Evolutionary conservation across 2,113 vertebrate species (phyloP), one percentile per base, ranked within the genome.

Genomic region (Toxotes chatareus): DNA sequence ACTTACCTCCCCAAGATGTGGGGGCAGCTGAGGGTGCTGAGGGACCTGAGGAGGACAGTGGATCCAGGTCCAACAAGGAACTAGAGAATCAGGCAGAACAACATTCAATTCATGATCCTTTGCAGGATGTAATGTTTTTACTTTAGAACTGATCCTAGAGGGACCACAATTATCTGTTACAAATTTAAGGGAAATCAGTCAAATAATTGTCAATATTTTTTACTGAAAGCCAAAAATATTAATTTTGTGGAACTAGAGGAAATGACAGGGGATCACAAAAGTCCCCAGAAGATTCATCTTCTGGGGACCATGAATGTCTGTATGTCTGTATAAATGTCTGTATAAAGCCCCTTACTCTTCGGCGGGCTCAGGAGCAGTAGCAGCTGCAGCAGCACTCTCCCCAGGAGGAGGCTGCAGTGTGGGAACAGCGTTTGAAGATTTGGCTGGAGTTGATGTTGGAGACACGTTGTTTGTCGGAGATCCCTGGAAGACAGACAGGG

Each of bases 381-480:
- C 90, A 1, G 90, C 89, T 0, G 87, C 88, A 3, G 87, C 88
- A 4, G 82, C 87, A 6, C 61, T 59, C 14, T 94, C 95, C 12
- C 88, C 95, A 56, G 97, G 96, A 89, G 98, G 97, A 40, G 98
- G 95, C 93, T 98, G 97, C 80, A 98, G 93, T 1, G 96, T 94
- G 72, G 97, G 96, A 79, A 97, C 96, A 0, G 96, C 96, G 68
- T 97, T 96, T 71, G 96, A 95, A 81, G 96, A 96, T 96, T 98
- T 99, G 79, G 97, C 96, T 77, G 98, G 98, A 90, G 98, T 99
- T 63, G 98, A 97, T 73, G 96, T 99, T n/a, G 98, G 98, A 84
- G 98, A 99, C 32, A 97, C 97, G 21, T 97, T 95, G 91, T 96
- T 97, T 82, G 95, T 97, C 76, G 98, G 98, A 88, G 98, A 99